Conservation (phyloP, 2,888 invertebrate species). For the Drosophila leonis region DNA sequence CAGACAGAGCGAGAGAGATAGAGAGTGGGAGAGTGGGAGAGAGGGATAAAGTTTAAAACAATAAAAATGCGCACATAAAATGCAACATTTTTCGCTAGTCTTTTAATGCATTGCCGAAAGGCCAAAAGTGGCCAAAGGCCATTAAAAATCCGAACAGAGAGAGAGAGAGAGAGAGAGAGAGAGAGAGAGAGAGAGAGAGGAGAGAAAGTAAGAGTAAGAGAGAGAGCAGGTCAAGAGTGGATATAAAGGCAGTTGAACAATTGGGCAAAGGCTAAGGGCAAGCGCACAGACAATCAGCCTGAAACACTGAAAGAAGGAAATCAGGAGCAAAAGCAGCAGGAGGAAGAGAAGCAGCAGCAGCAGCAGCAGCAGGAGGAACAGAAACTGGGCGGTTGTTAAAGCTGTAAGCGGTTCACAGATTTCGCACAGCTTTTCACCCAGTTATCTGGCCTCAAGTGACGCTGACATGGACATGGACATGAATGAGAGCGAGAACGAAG, state of each 20-base stretch:
- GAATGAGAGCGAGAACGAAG: conserved; percentile 24
- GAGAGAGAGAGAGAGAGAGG: not conserved
- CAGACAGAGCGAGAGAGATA: conserved; percentile 6
- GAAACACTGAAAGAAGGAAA: not conserved
- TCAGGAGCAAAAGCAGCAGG: not conserved
- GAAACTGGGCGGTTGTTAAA: not conserved
- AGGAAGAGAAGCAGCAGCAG: not conserved
- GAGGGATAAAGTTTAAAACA: conserved; percentile 63
- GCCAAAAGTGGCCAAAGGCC: conserved; percentile 59
- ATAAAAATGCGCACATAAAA: conserved; percentile 73
- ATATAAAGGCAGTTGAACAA: conserved; percentile 32
- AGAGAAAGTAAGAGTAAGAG: not conserved
- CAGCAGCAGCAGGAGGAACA: not conserved
- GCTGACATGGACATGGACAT: conserved; percentile 14
- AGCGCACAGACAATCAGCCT: not conserved
- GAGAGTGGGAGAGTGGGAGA: not conserved
- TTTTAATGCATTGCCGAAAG: conserved; percentile 54
- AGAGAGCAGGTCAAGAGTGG: not conserved
- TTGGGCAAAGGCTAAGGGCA: conserved; percentile 22
- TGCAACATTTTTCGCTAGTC: conserved; percentile 53
- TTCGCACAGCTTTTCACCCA: conserved; percentile 49
- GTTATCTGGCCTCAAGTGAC: conserved; percentile 49
- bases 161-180: not conserved
- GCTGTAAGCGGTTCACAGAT: conserved; percentile 23
- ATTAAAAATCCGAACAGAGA: conserved; percentile 60